A percentile compares a stretch with the other conserved stretches of the same genome.
These are phyloP conservation scores for Anser brachyrhynchus DNA, from an alignment of 2,113 vertebrate species.

Conservation along the genomic window DNA sequence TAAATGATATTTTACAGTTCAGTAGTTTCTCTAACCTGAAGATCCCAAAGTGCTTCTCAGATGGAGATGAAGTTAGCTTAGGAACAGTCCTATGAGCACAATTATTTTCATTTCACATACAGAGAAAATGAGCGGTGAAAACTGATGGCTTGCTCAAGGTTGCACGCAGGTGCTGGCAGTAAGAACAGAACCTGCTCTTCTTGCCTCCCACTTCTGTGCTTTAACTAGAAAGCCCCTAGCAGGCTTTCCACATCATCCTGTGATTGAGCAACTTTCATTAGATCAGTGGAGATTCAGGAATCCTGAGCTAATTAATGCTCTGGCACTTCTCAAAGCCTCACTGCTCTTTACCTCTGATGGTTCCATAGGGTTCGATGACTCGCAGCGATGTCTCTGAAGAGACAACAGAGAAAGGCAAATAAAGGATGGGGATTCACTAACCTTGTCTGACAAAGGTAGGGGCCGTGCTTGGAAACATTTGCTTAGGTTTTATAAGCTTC, in stretches of 20 bases:
- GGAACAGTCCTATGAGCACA: slow-evolving; percentile 41
- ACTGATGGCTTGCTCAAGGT: slow-evolving; percentile 17
- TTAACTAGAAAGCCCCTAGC: background rate
- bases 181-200: slow-evolving; percentile 19
- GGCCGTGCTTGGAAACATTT: background rate
- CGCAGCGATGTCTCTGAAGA: slow-evolving; percentile 39
- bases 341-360: slow-evolving; percentile 35
- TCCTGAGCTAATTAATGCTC: slow-evolving; percentile 61
- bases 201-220: slow-evolving; percentile 11
- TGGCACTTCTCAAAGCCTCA: slow-evolving; percentile 35
- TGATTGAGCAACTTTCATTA: slow-evolving; percentile 41
- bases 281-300: slow-evolving; percentile 36
- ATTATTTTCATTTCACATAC: slow-evolving; percentile 49
- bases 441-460: slow-evolving; percentile 40
- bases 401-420: slow-evolving; percentile 56
- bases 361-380: background rate
- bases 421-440: slow-evolving; percentile 47
- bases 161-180: slow-evolving; percentile 2
- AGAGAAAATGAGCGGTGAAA: slow-evolving; percentile 52
- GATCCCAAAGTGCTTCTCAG: slow-evolving; percentile 46
- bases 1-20: slow-evolving; percentile 63
- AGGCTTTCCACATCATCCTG: background rate
- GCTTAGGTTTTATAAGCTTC: slow-evolving; percentile 14
- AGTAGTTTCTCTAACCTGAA: slow-evolving; percentile 48
- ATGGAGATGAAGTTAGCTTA: slow-evolving; percentile 44